Evolutionary conservation across 2,888 invertebrate genomes (phyloP).

Genomic region (Melinopterus prodromus): DNA sequence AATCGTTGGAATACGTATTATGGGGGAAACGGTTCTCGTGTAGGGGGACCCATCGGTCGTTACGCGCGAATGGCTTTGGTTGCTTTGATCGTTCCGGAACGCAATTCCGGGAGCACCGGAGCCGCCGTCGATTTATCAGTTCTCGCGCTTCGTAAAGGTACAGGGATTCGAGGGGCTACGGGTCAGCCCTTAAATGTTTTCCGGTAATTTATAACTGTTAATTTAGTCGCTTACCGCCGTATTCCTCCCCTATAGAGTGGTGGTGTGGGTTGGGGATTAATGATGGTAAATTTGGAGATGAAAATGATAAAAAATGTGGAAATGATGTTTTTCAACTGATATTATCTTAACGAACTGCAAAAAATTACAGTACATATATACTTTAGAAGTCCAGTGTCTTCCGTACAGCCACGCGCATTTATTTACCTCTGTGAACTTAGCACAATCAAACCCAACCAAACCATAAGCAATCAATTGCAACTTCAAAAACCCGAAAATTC

Average conservation of each 20-base stretch:
- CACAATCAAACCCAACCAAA: too few species aligned
- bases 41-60: not conserved
- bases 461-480: too few species aligned
- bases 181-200: not conserved
- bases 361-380: too few species aligned
- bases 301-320: too few species aligned
- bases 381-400: too few species aligned
- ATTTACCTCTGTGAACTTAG: too few species aligned
- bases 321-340: too few species aligned
- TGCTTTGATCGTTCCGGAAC: constrained; percentile 4
- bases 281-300: too few species aligned
- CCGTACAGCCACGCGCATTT: too few species aligned
- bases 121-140: not conserved
- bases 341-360: too few species aligned
- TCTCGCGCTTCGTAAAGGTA: not conserved
- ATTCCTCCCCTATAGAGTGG: not conserved
- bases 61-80: not conserved
- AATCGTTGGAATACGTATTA: not conserved
- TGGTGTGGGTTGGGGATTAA: too few species aligned
- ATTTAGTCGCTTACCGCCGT: not conserved
- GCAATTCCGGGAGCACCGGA: not conserved
- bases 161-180: not conserved
- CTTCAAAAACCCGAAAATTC: too few species aligned
- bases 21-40: not conserved
- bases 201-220: constrained; percentile 4